Base-by-base conservation (phyloP, 2,888 invertebrate genomes). In the Embidobia sp. region DNA sequence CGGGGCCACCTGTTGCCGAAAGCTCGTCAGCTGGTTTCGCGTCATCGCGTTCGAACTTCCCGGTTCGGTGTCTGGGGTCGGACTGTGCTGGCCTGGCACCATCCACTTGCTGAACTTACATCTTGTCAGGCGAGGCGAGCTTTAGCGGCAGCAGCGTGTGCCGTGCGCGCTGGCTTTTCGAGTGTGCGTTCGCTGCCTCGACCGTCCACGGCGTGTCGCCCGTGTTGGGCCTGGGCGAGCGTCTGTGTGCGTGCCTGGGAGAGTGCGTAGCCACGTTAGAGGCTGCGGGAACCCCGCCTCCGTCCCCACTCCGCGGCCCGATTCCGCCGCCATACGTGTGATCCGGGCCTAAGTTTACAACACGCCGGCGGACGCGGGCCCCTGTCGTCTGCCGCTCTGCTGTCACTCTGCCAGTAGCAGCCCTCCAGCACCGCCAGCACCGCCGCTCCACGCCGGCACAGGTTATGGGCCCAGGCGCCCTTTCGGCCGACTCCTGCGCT, bases 141-240 rank as follows among this genome's bases (percentile, higher is more conserved):
- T 88, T 88, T 85, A 83, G 83, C 83, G 66, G n/a, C n/a, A n/a
- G 78, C 80, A 79, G 83, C 94, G 93, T 81, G 76, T 93, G 92
- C 83, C 93, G 91, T 85, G 93, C 93, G 7, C 93, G 8, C 93
- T 49, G 31, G 64, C 67, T 37, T 69, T 63, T 64, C 49, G 76
- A 93, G 70, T 94, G 91, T 83, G 94, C 93, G 78, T 94, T 18
- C 18, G 93, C 93, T 64, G 90, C n/a, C n/a, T n/a, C n/a, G n/a
- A n/a, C n/a, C n/a, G n/a, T n/a, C 89, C 46, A 49, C 59, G 61
- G 46, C 44, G 46, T 46, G 37, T 59, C 63, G 49, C 22, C 53
- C 73, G 49, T 42, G 55, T 57, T 33, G 22, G 55, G 48, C 35
- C 73, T 75, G 76, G 74, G 77, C 79, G 87, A 63, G 89, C 87